These are phyloP conservation scores for Pristionchus mayeri DNA, from an alignment of 2,888 invertebrate species.

Conservation along the genomic window DNA sequence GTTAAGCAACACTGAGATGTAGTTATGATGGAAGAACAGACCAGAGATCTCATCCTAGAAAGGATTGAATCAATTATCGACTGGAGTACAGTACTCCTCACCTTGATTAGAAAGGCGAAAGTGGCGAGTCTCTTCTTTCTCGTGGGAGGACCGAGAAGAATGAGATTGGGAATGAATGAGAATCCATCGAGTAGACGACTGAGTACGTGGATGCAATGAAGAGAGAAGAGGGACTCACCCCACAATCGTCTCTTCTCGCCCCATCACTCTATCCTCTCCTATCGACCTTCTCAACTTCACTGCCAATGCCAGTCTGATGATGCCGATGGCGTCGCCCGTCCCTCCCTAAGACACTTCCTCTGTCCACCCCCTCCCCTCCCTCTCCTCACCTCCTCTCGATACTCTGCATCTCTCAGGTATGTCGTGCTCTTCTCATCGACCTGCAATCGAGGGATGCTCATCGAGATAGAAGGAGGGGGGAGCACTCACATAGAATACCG, in stretches of 20 bases:
- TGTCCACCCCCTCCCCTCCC: slow-evolving; percentile 50
- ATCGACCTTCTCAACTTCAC: slow-evolving; percentile 89
- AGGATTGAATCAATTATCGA: not conserved
- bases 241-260: slow-evolving; percentile 77
- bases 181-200: not conserved
- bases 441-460: slow-evolving; percentile 37
- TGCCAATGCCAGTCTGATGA: slow-evolving; percentile 88
- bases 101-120: slow-evolving; percentile 89
- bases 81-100: slow-evolving; percentile 78
- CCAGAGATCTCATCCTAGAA: slow-evolving; percentile 78
- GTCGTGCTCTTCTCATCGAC: slow-evolving; percentile 77
- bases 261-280: slow-evolving; percentile 84
- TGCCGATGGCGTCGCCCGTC: slow-evolving; percentile 75
- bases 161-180: slow-evolving; percentile 21
- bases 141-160: slow-evolving; percentile 52
- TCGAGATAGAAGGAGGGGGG: not conserved
- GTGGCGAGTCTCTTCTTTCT: slow-evolving; percentile 77
- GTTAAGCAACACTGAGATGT: slow-evolving; percentile 88
- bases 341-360: slow-evolving; percentile 11
- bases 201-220: not conserved
- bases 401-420: slow-evolving; percentile 79
- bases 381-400: slow-evolving; percentile 66
- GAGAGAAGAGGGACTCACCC: slow-evolving; percentile 59
- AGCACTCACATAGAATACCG: slow-evolving; percentile 80
- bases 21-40: slow-evolving; percentile 89